phyloP scores from a whole-genome alignment of 2,797 vertebrate species.

The Coilia nasus region DNA sequence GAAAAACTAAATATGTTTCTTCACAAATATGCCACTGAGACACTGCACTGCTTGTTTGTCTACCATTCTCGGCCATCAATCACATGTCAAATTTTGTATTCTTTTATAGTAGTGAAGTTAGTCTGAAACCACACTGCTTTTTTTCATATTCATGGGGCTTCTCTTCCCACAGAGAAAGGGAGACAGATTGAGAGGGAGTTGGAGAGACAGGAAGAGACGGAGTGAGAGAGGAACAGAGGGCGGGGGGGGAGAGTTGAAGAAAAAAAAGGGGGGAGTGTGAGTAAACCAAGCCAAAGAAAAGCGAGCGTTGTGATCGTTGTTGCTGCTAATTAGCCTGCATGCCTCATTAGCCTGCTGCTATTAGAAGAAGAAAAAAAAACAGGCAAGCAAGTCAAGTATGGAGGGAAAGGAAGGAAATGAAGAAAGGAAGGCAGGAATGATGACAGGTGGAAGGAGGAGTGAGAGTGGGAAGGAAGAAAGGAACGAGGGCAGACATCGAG shows the following conservation, averaged over 20 bases:
- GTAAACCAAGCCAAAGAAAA: conserved; percentile 28
- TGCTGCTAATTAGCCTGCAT: conserved; percentile 61
- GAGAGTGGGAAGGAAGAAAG: conserved; percentile 1
- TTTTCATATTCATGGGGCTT: conserved; percentile 4
- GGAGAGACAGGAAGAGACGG: not conserved
- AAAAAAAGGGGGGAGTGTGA: not conserved
- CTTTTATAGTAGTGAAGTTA: not conserved
- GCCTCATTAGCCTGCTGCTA: conserved; percentile 61
- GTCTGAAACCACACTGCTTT: not conserved
- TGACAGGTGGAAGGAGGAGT: too few relatives aligned
- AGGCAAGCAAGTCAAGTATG: conserved; percentile 1
- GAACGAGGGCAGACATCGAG: not conserved
- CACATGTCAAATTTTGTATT: not conserved
- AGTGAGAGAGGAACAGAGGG: not conserved
- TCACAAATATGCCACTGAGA: not conserved
- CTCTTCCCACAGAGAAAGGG: not conserved
- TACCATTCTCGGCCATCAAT: not conserved
- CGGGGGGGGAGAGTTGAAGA: not conserved
- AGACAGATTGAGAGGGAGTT: not conserved
- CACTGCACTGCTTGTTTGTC: conserved; percentile 13
- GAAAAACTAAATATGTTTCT: not conserved
- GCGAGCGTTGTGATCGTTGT: conserved; percentile 53
- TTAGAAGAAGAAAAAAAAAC: conserved; percentile 25
- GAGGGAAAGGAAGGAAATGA: not conserved
- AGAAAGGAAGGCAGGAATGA: not conserved